These are phyloP conservation scores for Zaprionus nigranus DNA, from an alignment of 1,140 invertebrate genomes.

Conservation along the genomic window DNA sequence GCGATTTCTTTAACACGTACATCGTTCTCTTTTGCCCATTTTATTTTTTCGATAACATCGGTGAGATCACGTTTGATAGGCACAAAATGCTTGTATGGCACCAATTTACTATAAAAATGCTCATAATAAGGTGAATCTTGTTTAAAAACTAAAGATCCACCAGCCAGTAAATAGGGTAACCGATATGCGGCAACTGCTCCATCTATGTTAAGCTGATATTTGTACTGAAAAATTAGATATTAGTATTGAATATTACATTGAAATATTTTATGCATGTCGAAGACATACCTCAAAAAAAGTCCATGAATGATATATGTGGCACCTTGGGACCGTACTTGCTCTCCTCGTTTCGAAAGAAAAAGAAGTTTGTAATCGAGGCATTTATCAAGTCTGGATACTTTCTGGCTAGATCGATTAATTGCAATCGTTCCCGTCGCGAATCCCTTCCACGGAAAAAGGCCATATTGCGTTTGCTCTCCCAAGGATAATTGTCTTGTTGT, in stretches of 20 bases:
- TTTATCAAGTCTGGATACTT: conserved; percentile 93
- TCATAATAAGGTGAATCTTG: conserved; percentile 97
- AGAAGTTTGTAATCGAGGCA: conserved; percentile 97
- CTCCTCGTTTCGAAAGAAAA: conserved; percentile 96
- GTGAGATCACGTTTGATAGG: conserved; percentile 92
- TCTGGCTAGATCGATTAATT: conserved; percentile 92
- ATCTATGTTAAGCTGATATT: conserved; percentile 97
- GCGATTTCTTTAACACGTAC: conserved; percentile 89
- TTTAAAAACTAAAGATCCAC: conserved; percentile 95
- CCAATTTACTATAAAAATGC: conserved; percentile 94
- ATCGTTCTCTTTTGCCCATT: conserved; percentile 93
- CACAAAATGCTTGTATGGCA: conserved; percentile 93
- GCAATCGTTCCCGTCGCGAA: conserved; percentile 92
- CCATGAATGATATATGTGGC: conserved; percentile 95
- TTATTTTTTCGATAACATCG: conserved; percentile 91
- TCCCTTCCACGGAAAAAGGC: conserved; percentile 97
- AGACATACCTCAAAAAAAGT: conserved; percentile 96
- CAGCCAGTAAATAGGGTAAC: conserved; percentile 95
- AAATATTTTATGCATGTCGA: neutral
- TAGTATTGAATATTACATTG: neutral
- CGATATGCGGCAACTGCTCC: conserved; percentile 98
- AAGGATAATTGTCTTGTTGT: conserved; percentile 87
- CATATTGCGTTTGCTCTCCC: conserved; percentile 91
- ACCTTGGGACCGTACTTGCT: conserved; percentile 93
- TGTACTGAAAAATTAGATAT: conserved; percentile 91